Evolutionary conservation across 2,888 invertebrate genomes (phyloP), one percentile per base, ranked within the genome.

Genomic region (Orchesella flavescens): DNA sequence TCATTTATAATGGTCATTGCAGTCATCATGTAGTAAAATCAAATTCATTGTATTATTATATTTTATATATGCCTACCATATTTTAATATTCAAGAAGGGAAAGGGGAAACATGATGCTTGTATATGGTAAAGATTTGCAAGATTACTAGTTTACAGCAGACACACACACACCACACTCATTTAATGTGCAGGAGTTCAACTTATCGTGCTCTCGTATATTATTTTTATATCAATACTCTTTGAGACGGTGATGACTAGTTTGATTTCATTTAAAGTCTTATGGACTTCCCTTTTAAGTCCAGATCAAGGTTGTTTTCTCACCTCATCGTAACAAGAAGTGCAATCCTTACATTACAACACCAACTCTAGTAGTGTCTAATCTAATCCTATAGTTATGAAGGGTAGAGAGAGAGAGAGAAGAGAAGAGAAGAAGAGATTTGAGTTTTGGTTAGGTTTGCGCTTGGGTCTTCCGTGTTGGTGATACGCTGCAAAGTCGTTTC

Each of bases 221-320:
- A 34, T 34, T 34, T 34, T 34, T 34, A n/a, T 61, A 10, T 61
- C 24, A 61, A 61, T 61, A 61, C 24, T 2, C 13, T 21, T 23
- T 19, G 53, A 12, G 23, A 13, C 44, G 73, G 53, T 73, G 79
- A 79, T 79, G 72, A 66, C 80, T 80, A 63, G 80, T 80, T 80
- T 80, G 80, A 80, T 80, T 80, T 73, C 74, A 68, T 80, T 80
- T 80, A 80, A 73, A 69, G 74, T 81, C 75, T 68, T 81, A 68
- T 75, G 74, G 73, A 81, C 77, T 85, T 87, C 84, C 86, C 86
- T 85, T 87, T 87, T 87, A 87, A 85, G 86, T 87, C 84, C 72
- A 84, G 86, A 87, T 85, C 86, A 87, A 87, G 86, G 86, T 83
- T 87, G 84, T 85, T 86, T 83, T 83, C 84, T 86, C 86, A 83